Conservation (phyloP, 2,797 vertebrate genomes). For the Premnoplex brunnescens region DNA sequence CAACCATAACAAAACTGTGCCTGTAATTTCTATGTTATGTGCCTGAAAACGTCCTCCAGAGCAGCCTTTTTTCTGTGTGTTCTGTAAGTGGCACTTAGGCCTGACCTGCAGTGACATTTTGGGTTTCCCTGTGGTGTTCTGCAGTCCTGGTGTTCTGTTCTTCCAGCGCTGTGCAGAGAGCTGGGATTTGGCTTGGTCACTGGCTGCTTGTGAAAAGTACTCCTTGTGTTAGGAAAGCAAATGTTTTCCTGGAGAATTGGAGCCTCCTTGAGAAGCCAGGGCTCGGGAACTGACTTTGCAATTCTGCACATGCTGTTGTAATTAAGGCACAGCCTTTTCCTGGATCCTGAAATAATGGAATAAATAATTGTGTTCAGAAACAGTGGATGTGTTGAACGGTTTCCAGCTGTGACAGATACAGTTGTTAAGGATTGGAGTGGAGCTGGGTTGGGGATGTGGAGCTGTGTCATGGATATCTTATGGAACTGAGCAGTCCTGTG, state of each 20-base stretch:
- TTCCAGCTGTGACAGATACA: not conserved
- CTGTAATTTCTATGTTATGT: not conserved
- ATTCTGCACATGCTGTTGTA: not conserved
- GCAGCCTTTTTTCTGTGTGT: not conserved
- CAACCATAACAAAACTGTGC: not conserved
- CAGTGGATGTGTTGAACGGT: not conserved
- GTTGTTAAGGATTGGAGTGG: not conserved
- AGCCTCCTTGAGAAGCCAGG: not conserved
- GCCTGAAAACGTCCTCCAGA: not conserved
- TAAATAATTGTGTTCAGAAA: not conserved
- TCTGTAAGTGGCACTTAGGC: not conserved
- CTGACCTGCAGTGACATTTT: not conserved
- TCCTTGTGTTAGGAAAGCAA: not conserved
- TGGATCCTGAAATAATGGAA: not conserved
- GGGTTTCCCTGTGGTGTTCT: not conserved
- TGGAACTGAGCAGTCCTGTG: not conserved
- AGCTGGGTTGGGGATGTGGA: not conserved
- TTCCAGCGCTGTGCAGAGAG: not conserved
- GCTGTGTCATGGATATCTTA: not conserved
- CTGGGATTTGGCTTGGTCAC: not conserved
- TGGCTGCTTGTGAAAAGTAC: not conserved
- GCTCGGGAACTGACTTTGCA: not conserved
- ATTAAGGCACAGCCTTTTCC: slow-evolving; percentile 53
- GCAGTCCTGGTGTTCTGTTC: not conserved
- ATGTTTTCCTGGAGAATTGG: not conserved